phyloP scores from a whole-genome alignment of 2,113 vertebrate species.

The Ahaetulla prasina region DNA sequence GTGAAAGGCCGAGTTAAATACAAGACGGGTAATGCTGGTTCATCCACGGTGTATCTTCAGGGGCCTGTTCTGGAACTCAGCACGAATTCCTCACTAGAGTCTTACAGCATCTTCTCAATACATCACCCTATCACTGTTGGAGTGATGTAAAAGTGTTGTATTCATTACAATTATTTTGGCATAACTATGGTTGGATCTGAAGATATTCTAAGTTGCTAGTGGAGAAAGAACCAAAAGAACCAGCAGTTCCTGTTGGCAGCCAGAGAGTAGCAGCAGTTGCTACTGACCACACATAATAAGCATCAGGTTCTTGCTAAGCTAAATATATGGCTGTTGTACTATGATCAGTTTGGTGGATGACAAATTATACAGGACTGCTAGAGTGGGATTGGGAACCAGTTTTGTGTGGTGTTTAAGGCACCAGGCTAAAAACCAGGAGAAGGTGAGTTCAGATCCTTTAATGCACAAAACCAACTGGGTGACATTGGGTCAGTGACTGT shows the following conservation, averaged over 20 bases:
- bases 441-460: not conserved
- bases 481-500: not conserved
- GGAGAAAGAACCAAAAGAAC: not conserved
- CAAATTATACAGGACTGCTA: not conserved
- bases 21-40: not conserved
- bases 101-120: not conserved
- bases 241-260: not conserved
- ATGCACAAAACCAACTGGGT: not conserved
- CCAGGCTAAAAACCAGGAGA: not conserved
- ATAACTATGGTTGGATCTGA: not conserved
- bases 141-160: not conserved
- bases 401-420: not conserved
- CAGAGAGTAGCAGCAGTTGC: too few relatives aligned
- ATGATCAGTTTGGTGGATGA: not conserved
- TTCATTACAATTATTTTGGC: not conserved
- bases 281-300: too few relatives aligned
- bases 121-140: not conserved
- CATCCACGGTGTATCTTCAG: not conserved
- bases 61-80: not conserved
- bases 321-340: not conserved
- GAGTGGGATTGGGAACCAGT: not conserved
- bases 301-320: not conserved
- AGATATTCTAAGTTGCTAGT: not conserved
- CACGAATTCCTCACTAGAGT: not conserved
- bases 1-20: not conserved